These are phyloP conservation scores for Bombus turneri DNA, from an alignment of 1,140 invertebrate species.

Conservation along the genomic window DNA sequence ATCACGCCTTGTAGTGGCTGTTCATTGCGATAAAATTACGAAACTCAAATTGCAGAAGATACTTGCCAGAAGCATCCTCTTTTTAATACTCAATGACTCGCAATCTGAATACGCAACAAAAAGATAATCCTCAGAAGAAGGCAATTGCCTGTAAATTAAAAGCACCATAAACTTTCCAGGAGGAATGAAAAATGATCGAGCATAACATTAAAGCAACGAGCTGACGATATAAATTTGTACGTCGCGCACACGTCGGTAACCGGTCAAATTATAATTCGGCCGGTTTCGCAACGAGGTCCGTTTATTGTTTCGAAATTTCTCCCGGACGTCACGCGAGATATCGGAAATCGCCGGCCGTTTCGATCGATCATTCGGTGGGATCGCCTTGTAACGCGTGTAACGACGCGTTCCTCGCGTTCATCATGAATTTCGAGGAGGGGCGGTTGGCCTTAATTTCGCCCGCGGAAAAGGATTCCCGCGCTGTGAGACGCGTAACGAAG, in stretches of 20 bases:
- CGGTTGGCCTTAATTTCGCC: not conserved
- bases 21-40: not conserved
- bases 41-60: not conserved
- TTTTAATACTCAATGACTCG: not conserved
- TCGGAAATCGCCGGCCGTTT: not conserved
- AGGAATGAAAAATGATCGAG: not conserved
- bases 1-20: not conserved
- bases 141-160: not conserved
- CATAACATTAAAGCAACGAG: not conserved
- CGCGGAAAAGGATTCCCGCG: not conserved
- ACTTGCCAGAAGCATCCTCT: not conserved
- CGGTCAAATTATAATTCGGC: not conserved
- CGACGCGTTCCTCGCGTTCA: not conserved
- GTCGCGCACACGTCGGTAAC: not conserved
- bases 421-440: not conserved
- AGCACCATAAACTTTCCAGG: not conserved
- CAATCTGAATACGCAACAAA: not conserved
- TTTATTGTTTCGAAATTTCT: slow-evolving; percentile 11
- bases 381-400: not conserved
- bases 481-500: not conserved
- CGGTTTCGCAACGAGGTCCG: not conserved
- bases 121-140: not conserved
- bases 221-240: not conserved
- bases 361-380: slow-evolving; percentile 18
- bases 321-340: not conserved